Conservation (phyloP, 2,797 vertebrate genomes). For the Chaenodraco wilsoni region DNA sequence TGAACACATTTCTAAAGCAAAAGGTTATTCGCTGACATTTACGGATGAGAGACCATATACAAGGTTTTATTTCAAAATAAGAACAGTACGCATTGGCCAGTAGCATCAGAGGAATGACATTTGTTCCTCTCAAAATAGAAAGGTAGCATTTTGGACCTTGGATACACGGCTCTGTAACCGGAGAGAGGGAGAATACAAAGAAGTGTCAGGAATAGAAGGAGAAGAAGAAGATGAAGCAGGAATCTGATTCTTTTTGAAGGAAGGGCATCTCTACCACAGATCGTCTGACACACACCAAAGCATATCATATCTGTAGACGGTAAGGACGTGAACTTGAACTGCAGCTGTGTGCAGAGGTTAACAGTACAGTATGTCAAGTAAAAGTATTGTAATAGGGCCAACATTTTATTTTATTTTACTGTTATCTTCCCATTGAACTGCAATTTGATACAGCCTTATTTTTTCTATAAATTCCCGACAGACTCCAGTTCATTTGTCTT, state of each 20-base stretch:
- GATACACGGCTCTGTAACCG: neutral
- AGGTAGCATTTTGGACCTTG: conserved; percentile 10
- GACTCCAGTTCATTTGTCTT: neutral
- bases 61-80: conserved; percentile 15
- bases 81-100: neutral
- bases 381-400: too few relatives aligned
- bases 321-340: neutral
- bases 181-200: neutral
- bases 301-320: neutral
- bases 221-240: neutral
- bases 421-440: neutral
- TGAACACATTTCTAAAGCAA: conserved; percentile 1
- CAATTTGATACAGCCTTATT: neutral
- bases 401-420: neutral
- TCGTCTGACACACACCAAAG: neutral
- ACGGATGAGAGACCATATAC: conserved; percentile 27
- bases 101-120: conserved; percentile 20
- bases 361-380: neutral
- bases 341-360: neutral
- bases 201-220: conserved; percentile 4
- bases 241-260: neutral
- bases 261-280: neutral
- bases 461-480: neutral
- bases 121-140: conserved; percentile 28
- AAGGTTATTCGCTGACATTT: conserved; percentile 49